A percentile compares a stretch with the other conserved stretches of the same genome.
These are phyloP conservation scores for Thripadectes ignobilis DNA, from an alignment of 2,797 vertebrate species.

Conservation along the genomic window DNA sequence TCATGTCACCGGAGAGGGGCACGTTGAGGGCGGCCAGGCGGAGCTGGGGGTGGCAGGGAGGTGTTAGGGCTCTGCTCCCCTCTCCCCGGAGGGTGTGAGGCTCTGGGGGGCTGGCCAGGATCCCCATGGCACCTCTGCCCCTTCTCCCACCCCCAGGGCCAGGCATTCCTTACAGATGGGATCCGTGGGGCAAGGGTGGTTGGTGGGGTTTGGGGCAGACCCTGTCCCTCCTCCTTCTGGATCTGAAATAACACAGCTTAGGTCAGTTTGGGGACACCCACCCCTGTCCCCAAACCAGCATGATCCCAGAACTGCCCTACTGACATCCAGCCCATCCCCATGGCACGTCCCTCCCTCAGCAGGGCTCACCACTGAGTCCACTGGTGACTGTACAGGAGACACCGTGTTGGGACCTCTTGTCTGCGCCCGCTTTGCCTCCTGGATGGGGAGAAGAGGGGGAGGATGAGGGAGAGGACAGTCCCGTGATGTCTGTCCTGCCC, in stretches of 20 bases:
- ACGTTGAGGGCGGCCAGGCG: constrained; percentile 61
- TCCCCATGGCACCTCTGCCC: rapidly evolving
- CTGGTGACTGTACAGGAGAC: not conserved
- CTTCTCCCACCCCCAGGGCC: not conserved
- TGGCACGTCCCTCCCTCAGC: not conserved
- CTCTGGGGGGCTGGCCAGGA: rapidly evolving
- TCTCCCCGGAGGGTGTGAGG: rapidly evolving
- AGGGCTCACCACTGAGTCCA: not conserved
- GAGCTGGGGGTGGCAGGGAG: constrained; percentile 9
- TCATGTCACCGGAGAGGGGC: constrained; percentile 34
- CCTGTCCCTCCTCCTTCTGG: not conserved
- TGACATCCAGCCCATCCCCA: not conserved
- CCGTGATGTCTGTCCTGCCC: rapidly evolving
- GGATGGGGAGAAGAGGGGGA: not conserved
- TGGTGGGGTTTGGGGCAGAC: not conserved
- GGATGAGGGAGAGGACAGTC: not conserved
- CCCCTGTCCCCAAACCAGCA: not conserved
- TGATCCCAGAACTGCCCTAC: rapidly evolving
- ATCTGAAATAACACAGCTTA: not conserved
- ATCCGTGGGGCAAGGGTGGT: constrained; percentile 5
- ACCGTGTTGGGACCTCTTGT: rapidly evolving
- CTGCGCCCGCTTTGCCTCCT: not conserved
- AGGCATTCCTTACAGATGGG: constrained; percentile 56
- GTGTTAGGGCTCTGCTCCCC: rapidly evolving
- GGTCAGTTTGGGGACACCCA: not conserved